phyloP scores from a whole-genome alignment of 2,113 vertebrate genomes.

The Egretta garzetta region DNA sequence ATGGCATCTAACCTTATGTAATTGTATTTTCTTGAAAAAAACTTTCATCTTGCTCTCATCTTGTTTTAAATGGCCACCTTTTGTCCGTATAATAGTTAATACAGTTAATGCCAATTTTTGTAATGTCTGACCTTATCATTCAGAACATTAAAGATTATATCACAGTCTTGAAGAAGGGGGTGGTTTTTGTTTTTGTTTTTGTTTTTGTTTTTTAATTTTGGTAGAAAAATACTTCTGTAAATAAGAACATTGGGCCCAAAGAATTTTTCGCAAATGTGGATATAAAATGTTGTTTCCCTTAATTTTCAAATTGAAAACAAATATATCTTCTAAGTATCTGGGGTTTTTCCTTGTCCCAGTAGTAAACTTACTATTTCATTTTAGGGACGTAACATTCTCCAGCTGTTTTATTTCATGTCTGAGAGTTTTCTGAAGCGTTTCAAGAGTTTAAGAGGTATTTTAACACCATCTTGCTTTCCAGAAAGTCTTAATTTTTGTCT shows the following conservation, averaged over 20 bases:
- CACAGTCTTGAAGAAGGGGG: neutral
- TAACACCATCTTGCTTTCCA: neutral
- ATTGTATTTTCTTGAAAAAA: neutral
- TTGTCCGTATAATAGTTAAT: neutral
- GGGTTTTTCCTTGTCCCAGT: neutral
- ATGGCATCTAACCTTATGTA: neutral
- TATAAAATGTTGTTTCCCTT: neutral
- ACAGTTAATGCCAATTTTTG: neutral
- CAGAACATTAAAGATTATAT: neutral
- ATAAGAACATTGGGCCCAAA: neutral
- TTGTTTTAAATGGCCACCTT: neutral
- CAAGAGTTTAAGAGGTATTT: neutral
- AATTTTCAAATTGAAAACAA: neutral
- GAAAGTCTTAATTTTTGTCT: neutral
- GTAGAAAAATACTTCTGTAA: neutral
- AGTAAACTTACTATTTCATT: neutral
- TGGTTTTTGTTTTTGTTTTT: neutral
- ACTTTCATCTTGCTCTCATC: neutral
- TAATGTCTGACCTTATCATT: neutral
- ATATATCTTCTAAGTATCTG: neutral
- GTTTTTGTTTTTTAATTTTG: neutral
- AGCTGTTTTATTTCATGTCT: neutral
- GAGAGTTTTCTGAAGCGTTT: neutral
- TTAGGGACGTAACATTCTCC: neutral
- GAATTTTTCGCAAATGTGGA: neutral